phyloP scores from a whole-genome alignment of 1,140 invertebrate species.

The Papilio glaucus region DNA sequence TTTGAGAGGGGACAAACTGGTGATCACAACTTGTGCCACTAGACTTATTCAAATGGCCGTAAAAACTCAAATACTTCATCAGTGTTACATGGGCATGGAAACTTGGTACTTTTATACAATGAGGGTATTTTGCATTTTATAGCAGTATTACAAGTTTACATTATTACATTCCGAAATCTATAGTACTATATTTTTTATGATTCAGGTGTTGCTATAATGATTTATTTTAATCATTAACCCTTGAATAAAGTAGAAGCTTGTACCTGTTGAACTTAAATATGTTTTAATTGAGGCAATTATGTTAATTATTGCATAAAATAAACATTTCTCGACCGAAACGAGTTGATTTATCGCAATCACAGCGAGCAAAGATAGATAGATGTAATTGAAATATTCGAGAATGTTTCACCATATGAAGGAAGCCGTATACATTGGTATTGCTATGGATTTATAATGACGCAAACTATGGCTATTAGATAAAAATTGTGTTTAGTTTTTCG shows the following conservation, averaged over 20 bases:
- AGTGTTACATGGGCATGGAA: not conserved
- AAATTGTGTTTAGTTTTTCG: slow-evolving; percentile 55
- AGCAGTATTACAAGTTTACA: not conserved
- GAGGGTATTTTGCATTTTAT: not conserved
- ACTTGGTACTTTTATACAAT: not conserved
- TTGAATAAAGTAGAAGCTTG: no score
- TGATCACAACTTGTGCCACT: not conserved
- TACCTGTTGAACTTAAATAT: not conserved
- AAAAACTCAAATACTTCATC: slow-evolving; percentile 4
- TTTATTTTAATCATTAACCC: no score
- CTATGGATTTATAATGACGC: slow-evolving; percentile 29
- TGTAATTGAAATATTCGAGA: not conserved
- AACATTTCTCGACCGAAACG: not conserved
- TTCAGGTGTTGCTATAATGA: not conserved
- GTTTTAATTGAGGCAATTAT: not conserved
- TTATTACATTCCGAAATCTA: not conserved
- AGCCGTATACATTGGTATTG: slow-evolving; percentile 12
- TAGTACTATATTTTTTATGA: not conserved
- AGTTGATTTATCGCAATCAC: not conserved
- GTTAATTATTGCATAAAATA: not conserved
- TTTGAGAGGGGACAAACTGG: not conserved
- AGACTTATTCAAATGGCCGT: not conserved
- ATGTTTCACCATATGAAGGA: not conserved
- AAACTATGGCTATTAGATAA: slow-evolving; percentile 45
- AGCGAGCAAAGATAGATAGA: not conserved